Base-by-base conservation (phyloP, 1,140 invertebrate genomes). In the Thaumetopoea pityocampa region DNA sequence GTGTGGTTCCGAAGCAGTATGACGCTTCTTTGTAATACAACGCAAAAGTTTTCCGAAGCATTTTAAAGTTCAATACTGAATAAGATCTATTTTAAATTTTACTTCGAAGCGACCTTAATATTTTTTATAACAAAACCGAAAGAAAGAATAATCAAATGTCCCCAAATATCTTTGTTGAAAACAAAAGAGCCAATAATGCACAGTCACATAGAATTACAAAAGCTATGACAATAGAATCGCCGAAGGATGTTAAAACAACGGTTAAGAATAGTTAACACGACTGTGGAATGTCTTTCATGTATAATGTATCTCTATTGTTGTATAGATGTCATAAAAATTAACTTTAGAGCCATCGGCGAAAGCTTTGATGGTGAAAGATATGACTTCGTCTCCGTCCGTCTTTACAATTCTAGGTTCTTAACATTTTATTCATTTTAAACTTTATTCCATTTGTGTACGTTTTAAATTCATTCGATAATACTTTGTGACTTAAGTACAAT, bases 311-410 rank as follows among this genome's bases (percentile, higher is more conserved):
- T 45, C 56, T 42, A 62, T 77, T 74, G 65, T 73, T 64, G 54
- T 64, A 48, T 50, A 52, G 56, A 68, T 62, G 69, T 79, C 72
- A 71, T 82, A 79, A 79, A 77, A 73, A 77, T 74, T 77, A 71
- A 78, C 67, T 73, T 68, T 62, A 65, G 59, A 66, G 62, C 53
- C 44, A 59, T 67, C 66, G 70, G 68, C 67, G 62, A 74, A 67
- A 70, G 64, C 74, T 77, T 77, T 77, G 67, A 77, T 65, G 66
- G 61, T 62, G 44, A 60, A 65, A 64, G 61, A 70, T 63, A 60
- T 54, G 52, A 36, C 52, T 59, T 53, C 9, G 11, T 22, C 22
- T 44, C 23, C 17, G 37, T 16, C 3, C 12, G 18, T 27, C 9
- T 28, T 24, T 9, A 17, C 29, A 5, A 35, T 47, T 30, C 10